phyloP scores from a whole-genome alignment of 1,140 invertebrate species.

The Neodiprion fabricii region DNA sequence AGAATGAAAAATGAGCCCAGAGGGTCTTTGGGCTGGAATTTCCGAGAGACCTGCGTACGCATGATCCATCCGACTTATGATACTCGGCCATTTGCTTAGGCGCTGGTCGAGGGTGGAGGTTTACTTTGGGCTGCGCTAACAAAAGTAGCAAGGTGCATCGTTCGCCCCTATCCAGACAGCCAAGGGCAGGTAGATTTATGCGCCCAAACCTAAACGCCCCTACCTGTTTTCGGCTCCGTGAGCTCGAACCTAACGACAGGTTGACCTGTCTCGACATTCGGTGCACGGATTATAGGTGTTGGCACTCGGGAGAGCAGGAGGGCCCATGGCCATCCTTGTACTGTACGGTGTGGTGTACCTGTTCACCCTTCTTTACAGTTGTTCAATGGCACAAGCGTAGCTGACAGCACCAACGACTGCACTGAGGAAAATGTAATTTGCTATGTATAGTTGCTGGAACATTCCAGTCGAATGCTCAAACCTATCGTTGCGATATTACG shows the following conservation, averaged over 20 bases:
- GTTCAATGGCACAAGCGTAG: no score
- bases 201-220: not conserved
- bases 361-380: no score
- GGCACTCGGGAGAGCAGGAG: not conserved
- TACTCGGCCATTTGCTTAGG: not conserved
- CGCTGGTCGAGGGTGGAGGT: not conserved
- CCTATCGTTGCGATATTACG: no score
- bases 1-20: no score
- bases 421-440: no score
- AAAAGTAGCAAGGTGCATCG: not conserved
- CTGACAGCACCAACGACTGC: no score
- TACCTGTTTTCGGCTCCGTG: not conserved
- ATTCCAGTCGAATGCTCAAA: no score
- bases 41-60: no score
- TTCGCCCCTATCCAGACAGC: not conserved
- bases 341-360: no score
- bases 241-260: not conserved
- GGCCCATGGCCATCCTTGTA: no score
- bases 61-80: not conserved
- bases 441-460: no score
- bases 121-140: not conserved
- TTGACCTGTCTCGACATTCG: not conserved
- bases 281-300: not conserved
- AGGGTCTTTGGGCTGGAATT: no score
- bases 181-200: not conserved